Evolutionary conservation across 2,113 vertebrate species (phyloP).

Genomic region (Rostratula benghalensis): DNA sequence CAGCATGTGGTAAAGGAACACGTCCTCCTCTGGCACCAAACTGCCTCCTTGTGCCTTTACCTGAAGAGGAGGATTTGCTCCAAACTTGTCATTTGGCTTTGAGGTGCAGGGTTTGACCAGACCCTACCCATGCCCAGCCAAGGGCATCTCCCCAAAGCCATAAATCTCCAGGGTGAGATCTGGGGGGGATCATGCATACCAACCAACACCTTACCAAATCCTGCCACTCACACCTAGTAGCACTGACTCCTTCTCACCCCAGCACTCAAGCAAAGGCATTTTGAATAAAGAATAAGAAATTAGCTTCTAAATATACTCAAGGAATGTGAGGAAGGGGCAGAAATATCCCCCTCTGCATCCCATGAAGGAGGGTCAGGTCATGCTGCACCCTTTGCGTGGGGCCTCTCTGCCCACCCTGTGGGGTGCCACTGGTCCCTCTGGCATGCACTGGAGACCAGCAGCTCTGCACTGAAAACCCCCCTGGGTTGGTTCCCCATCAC

Average conservation of each 20-base stretch:
- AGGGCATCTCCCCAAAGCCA: not conserved
- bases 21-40: rapidly evolving
- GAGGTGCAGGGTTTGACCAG: not conserved
- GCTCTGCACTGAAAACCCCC: not conserved
- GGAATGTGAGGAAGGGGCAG: not conserved
- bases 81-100: not conserved
- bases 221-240: not conserved
- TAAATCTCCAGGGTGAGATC: not conserved
- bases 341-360: not conserved
- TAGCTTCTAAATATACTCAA: not conserved
- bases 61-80: not conserved
- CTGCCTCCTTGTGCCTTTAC: not conserved
- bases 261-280: not conserved
- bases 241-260: not conserved
- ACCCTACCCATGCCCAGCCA: rapidly evolving
- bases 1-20: rapidly evolving
- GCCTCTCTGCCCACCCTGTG: rapidly evolving
- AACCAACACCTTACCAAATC: not conserved
- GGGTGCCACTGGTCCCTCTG: rapidly evolving
- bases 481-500: rapidly evolving
- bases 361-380: rapidly evolving
- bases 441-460: not conserved
- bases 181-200: not conserved
- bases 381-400: not conserved
- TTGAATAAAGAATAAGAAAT: not conserved